Base-by-base conservation (phyloP, 2,113 vertebrate genomes). In the Spilogale gracilis region DNA sequence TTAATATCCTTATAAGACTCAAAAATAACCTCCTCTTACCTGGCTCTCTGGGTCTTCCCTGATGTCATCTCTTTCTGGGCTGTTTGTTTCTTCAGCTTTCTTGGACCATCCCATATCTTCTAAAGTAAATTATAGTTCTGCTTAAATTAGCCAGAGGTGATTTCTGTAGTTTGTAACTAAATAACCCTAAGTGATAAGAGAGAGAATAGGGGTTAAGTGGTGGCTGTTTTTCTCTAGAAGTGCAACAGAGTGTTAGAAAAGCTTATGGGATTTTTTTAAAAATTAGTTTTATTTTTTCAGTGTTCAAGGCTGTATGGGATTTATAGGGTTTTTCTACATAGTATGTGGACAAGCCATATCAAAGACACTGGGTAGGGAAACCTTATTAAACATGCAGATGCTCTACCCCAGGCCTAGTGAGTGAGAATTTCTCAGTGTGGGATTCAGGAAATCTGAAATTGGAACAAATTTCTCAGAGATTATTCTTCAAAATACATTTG, bases 391-490 rank as follows among this genome's bases (percentile, higher is more conserved):
- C 52, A 78, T 60, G 43, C 9, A 95, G n/a, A 69, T 83, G 20
- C 9, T 95, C 23, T 92, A 65, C 18, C 11, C 54, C 8, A 3
- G 43, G 13, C 74, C 48, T 67, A 78, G 10, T 4, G 7, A 82
- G n/a, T 74, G 81, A 86, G 48, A 85, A 43, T 95, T 96, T 95
- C 67, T 93, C 20, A 48, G 61, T 73, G 6, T 58, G 32, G 50
- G 1, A 32, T 30, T 25, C 6, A 89, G 76, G 54, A 2, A 71
- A 65, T 73, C 60, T 71, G 67, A 88, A 71, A 60, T 74, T 83
- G 67, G 32, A 94, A 80, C 14, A 94, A 74, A 56, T 20, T 74
- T 74, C 71, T 95, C 18, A 67, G 78, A 17, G 20, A 89, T 89
- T 95, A 69, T 61, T 58, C 81, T 61, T 38, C 18, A 85, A 80